Evolutionary conservation across 2,797 vertebrate genomes (phyloP).

Genomic region (Percopsis omiscomaycus): DNA sequence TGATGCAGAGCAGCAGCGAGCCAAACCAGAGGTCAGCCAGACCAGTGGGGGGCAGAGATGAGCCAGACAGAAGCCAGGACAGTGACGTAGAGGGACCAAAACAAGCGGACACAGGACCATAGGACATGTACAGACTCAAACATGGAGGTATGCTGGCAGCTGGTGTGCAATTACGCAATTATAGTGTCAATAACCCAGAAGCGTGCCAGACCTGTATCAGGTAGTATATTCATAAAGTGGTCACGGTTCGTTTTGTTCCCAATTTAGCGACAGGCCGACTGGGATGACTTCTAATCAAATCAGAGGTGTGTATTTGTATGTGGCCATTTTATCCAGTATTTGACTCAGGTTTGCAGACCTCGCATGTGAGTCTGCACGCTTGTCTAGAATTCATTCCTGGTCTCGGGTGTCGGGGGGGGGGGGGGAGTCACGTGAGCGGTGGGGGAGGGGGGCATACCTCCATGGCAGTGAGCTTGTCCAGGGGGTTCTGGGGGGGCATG

Average conservation of each 20-base stretch:
- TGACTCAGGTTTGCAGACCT: neutral
- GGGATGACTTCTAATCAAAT: too few species aligned
- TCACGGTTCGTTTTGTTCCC: too few species aligned
- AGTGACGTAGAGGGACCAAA: conserved; percentile 28
- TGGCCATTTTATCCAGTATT: too few species aligned
- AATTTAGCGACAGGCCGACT: too few species aligned
- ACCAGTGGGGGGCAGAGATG: conserved; percentile 49
- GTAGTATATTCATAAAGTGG: neutral
- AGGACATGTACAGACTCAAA: conserved; percentile 31
- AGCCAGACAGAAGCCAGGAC: conserved; percentile 42
- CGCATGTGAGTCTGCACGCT: conserved; percentile 23
- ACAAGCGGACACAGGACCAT: conserved; percentile 34
- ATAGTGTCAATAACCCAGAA: too few species aligned
- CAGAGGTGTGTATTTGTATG: too few species aligned
- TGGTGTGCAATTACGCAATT: neutral
- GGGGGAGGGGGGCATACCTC: conserved; percentile 72
- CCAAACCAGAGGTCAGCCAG: conserved; percentile 42
- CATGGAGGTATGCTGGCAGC: neutral
- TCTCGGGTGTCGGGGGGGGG: conserved; percentile 22
- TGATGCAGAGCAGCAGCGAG: conserved; percentile 31
- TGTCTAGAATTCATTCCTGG: conserved; percentile 30
- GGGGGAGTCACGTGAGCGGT: neutral
- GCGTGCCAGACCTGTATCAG: neutral
- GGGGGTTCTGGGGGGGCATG: conserved; percentile 88
- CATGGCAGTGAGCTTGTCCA: conserved; percentile 73